Percentiles rank a stretch among this genome's conserved stretches.
phyloP scores from a whole-genome alignment of 2,888 invertebrate genomes.

The Idaea aversata region DNA sequence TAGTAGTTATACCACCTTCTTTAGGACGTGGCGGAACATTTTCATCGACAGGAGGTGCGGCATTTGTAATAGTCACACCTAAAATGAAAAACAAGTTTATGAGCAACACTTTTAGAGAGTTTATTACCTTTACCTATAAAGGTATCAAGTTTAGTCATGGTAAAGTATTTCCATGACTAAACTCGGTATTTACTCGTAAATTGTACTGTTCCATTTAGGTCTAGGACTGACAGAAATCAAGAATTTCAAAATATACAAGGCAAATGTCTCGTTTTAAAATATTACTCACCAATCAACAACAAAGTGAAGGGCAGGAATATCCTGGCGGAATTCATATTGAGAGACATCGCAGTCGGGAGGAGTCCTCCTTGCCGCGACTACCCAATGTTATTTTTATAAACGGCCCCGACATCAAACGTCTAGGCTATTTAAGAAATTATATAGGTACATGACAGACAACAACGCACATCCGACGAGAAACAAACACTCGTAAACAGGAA shows the following conservation, averaged over 20 bases:
- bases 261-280: constrained; percentile 11
- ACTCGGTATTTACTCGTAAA: not conserved
- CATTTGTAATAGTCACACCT: constrained; percentile 47
- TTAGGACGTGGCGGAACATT: constrained; percentile 67
- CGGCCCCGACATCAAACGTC: constrained; percentile 75
- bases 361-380: constrained; percentile 58
- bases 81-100: not conserved
- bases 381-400: constrained; percentile 75
- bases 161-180: not conserved
- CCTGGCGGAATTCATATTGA: constrained; percentile 43
- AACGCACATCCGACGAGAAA: constrained; percentile 58
- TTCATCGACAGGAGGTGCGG: constrained; percentile 60
- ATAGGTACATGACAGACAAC: constrained; percentile 64
- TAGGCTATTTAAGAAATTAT: constrained; percentile 74
- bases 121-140: not conserved
- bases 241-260: not conserved
- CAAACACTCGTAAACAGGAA: constrained; percentile 1
- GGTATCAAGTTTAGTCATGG: not conserved
- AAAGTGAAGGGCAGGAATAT: constrained; percentile 41
- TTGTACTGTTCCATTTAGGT: not conserved
- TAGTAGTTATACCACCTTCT: constrained; percentile 72
- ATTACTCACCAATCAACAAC: constrained; percentile 56
- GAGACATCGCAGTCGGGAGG: constrained; percentile 51
- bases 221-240: not conserved
- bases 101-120: not conserved